phyloP scores from a whole-genome alignment of 2,888 invertebrate species.

The Agelastica alni region DNA sequence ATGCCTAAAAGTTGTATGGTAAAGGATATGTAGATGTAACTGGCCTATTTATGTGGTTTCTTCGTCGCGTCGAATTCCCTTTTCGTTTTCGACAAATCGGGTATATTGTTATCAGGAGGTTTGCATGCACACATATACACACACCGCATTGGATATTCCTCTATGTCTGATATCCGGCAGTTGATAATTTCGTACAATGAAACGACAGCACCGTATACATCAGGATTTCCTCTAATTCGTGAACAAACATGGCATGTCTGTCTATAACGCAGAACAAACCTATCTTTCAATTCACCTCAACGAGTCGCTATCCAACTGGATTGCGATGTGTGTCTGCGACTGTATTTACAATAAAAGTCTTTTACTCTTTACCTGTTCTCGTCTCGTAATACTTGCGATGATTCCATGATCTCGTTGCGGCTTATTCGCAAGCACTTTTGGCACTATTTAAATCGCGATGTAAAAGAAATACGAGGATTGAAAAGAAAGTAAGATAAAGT shows the following conservation, averaged over 20 bases:
- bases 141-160: constrained; percentile 38
- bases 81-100: constrained; percentile 18
- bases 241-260: constrained; percentile 42
- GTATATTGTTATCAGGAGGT: constrained; percentile 34
- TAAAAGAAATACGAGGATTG: too few species aligned
- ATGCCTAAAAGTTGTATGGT: too few species aligned
- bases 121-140: constrained; percentile 29
- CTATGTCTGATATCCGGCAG: constrained; percentile 40
- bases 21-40: too few species aligned
- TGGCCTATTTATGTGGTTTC: too few species aligned
- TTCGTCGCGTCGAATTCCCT: not conserved
- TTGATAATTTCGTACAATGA: constrained; percentile 47
- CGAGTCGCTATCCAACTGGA: constrained; percentile 39
- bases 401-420: not conserved
- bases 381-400: not conserved
- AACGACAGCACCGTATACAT: constrained; percentile 42
- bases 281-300: constrained; percentile 44
- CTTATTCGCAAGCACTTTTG: too few species aligned
- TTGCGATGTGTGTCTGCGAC: not conserved
- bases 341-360: too few species aligned
- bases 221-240: constrained; percentile 44
- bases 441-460: too few species aligned
- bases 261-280: constrained; percentile 43
- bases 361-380: too few species aligned
- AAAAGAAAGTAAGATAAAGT: too few species aligned